These are phyloP conservation scores for Potorous gilbertii DNA, from an alignment of 2,797 vertebrate genomes.

Conservation along the genomic window DNA sequence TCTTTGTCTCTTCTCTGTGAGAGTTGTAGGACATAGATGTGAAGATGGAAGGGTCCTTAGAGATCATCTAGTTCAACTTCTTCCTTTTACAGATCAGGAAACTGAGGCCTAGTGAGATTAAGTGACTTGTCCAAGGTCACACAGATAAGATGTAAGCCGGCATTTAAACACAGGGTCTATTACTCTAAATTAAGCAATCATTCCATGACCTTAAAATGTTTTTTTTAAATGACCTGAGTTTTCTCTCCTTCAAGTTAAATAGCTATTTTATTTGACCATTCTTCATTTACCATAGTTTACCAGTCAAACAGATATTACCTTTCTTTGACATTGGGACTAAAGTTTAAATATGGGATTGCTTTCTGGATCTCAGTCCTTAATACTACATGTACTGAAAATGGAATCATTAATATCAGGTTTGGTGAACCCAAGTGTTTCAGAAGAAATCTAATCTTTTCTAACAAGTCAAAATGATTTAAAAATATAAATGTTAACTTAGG, in stretches of 20 bases:
- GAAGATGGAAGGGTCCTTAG: background rate
- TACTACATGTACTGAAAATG: background rate
- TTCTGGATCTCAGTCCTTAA: background rate
- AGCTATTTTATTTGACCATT: background rate
- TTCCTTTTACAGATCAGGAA: background rate
- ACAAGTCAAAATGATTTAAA: background rate
- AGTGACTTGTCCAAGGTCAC: background rate
- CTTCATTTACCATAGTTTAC: constrained; percentile 8
- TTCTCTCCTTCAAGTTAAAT: background rate
- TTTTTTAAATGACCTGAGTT: background rate
- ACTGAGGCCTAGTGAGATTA: background rate
- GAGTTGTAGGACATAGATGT: background rate
- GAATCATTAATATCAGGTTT: background rate
- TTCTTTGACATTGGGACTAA: background rate
- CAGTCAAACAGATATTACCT: constrained; percentile 32
- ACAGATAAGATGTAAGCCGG: background rate
- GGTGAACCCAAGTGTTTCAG: background rate
- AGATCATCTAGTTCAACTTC: background rate
- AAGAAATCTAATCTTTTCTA: background rate
- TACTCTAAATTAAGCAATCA: background rate
- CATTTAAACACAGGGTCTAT: background rate
- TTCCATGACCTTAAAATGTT: background rate
- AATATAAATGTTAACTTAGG: background rate
- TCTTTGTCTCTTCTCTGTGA: background rate
- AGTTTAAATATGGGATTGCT: background rate